Conservation (phyloP, 2,797 vertebrate species). For the Anableps anableps region DNA sequence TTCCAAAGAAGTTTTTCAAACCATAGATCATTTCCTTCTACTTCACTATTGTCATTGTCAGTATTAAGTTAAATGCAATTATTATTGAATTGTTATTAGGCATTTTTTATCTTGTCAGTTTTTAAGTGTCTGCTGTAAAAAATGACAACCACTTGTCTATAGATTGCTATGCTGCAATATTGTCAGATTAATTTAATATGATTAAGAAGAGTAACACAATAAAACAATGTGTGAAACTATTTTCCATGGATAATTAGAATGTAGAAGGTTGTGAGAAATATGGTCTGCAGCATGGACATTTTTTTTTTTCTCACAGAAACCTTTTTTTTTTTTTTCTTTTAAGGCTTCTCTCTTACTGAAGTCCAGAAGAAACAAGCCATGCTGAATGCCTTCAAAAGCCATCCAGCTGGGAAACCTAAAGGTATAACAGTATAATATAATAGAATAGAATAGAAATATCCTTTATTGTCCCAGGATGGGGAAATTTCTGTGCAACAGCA, state of each 20-base stretch:
- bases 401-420: slow-evolving; percentile 90
- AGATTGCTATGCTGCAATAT: not conserved
- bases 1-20: not conserved
- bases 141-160: not conserved
- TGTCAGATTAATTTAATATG: not conserved
- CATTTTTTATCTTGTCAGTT: not conserved
- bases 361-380: slow-evolving; percentile 96
- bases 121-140: not conserved
- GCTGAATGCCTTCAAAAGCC: slow-evolving; percentile 91
- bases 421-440: slow-evolving; percentile 81
- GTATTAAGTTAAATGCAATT: not conserved
- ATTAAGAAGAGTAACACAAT: not conserved
- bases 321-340: slow-evolving; percentile 7
- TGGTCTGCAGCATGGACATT: not conserved
- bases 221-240: not conserved
- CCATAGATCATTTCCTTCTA: not conserved
- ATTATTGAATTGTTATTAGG: not conserved
- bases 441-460: no score
- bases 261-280: not conserved
- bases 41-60: not conserved
- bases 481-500: no score
- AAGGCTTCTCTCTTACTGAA: slow-evolving; percentile 94
- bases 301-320: not conserved
- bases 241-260: not conserved
- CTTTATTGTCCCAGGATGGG: no score